Base-by-base conservation (phyloP, 2,888 invertebrate species). In the Leucophenga maculata region DNA sequence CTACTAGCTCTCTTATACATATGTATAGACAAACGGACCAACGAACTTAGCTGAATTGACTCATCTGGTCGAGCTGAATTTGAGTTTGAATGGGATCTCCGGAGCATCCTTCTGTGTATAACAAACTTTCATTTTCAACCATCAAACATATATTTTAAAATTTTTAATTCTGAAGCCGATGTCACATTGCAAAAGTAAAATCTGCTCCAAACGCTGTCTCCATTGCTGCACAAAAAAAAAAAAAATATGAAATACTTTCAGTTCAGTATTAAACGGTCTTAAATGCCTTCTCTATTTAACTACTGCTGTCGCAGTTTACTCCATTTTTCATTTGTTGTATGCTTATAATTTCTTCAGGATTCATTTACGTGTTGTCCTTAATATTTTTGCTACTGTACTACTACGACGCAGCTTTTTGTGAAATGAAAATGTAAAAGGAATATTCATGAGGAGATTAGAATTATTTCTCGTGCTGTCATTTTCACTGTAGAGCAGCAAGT, bases 381-480 rank as follows among this genome's bases (percentile, higher is more conserved):
- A 18, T 55, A 39, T 59, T 54, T 48, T 46, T 68, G 50, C 78
- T 64, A 52, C 71, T 59, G 70, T 39, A 39, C n/a, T n/a, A n/a
- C n/a, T n/a, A n/a, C n/a, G n/a, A n/a, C 39, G 39, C 64, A 74
- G 77, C 84, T 81, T 79, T 81, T 83, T 80, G 78, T 76, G 39
- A 78, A 79, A 79, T 79, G 81, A 83, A 87, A 87, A 87, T 84
- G 80, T 74, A 83, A 84, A 85, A 82, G 82, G 87, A 87, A 87
- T 87, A 87, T 87, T 87, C 88, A 87, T 87, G 88, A 87, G 86
- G 75, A 86, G 87, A 86, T 87, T 87, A 85, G 85, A 87, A 86
- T 86, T 87, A 85, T 87, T 85, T 85, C 82, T 82, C 76, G 76
- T 80, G 69, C 84, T 86, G 86, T 83, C 86, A 84, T 83, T 84